Percentiles rank a stretch among this genome's conserved stretches.
Conservation (phyloP, 2,113 vertebrate species). For the Triplophysa tibetana region DNA sequence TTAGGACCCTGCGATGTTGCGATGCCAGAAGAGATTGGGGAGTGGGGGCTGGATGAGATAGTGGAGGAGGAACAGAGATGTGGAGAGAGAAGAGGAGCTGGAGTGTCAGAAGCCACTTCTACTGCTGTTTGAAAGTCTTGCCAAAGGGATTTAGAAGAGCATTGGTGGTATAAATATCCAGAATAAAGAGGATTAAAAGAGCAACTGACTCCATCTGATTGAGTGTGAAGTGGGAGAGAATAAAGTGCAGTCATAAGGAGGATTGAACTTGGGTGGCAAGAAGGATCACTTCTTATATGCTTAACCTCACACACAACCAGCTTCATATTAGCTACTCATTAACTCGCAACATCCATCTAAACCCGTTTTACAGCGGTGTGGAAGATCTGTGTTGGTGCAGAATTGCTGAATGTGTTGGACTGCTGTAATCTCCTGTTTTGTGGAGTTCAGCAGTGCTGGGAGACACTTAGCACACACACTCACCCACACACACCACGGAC, state of each 20-base stretch:
- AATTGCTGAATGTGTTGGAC: neutral
- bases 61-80: slow-evolving; percentile 39
- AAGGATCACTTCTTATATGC: slow-evolving; percentile 4
- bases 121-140: slow-evolving; percentile 47
- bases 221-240: slow-evolving; percentile 26
- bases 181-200: slow-evolving; percentile 45
- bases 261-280: slow-evolving; percentile 10
- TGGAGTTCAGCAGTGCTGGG: neutral
- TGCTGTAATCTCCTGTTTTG: neutral
- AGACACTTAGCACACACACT: neutral
- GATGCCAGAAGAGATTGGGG: slow-evolving; percentile 14
- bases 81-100: slow-evolving; percentile 18
- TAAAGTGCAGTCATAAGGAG: slow-evolving; percentile 36
- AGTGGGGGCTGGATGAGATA: slow-evolving; percentile 40
- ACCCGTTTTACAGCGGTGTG: neutral
- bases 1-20: slow-evolving; percentile 48
- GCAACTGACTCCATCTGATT: slow-evolving; percentile 32
- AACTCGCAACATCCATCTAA: neutral
- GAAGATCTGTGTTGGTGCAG: neutral
- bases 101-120: slow-evolving; percentile 27
- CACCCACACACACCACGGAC: neutral
- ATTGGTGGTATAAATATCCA: slow-evolving; percentile 47
- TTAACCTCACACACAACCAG: slow-evolving; percentile 28
- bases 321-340: neutral
- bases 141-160: slow-evolving; percentile 31